These are phyloP conservation scores for Stenichneumon culpator DNA, from an alignment of 2,888 invertebrate species.

Conservation along the genomic window DNA sequence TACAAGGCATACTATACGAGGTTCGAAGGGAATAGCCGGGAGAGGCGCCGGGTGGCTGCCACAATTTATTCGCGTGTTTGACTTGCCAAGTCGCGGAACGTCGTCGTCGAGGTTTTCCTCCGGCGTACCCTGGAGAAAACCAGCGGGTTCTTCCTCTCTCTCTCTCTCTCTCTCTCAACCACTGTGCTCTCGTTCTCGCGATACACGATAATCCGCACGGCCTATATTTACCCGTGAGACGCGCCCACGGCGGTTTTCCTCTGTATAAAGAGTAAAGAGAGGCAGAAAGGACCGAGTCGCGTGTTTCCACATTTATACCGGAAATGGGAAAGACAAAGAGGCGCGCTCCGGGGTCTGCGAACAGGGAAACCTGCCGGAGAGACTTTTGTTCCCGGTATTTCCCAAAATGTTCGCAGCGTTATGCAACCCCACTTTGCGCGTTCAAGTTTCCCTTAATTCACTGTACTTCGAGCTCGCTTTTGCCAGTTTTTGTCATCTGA, in stretches of 20 bases:
- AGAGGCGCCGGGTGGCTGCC: conserved; percentile 59
- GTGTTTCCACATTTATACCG: conserved; percentile 13
- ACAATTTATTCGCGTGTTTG: conserved; percentile 73
- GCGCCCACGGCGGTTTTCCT: conserved; percentile 55
- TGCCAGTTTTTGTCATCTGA: too few species aligned
- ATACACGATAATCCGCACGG: conserved; percentile 71
- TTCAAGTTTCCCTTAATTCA: too few species aligned
- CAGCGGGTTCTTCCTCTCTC: neutral
- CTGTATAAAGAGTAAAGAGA: conserved; percentile 37
- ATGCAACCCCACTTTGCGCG: too few species aligned
- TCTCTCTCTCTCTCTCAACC: neutral
- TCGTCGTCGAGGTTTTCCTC: conserved; percentile 37
- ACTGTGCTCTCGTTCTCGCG: conserved; percentile 51
- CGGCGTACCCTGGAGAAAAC: conserved; percentile 13
- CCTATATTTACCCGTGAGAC: conserved; percentile 71
- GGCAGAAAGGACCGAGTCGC: conserved; percentile 1
- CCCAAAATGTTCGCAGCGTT: too few species aligned
- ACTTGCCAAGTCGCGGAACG: conserved; percentile 71
- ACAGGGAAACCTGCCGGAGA: neutral
- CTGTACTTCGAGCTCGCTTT: too few species aligned
- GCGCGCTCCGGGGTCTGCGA: conserved; percentile 9
- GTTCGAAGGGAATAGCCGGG: conserved; percentile 23
- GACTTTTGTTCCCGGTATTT: neutral
- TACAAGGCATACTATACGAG: neutral
- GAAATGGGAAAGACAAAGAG: conserved; percentile 46